Base-by-base conservation (phyloP, 2,888 invertebrate species). In the Conchocele bisecta region DNA sequence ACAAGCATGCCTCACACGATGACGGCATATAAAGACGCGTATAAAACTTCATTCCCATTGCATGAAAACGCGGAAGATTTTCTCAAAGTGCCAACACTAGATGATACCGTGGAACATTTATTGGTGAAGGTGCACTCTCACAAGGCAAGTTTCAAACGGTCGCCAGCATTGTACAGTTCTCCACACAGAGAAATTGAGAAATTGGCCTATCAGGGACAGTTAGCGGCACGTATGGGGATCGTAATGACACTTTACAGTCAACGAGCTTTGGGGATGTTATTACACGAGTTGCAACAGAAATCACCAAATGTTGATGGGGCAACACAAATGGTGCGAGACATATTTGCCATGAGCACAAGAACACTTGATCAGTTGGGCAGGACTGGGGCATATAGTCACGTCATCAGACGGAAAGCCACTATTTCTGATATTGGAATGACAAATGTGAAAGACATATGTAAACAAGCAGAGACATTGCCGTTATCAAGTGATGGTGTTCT, bases 321-420 rank as follows among this genome's bases (percentile, higher is more conserved):
- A 13, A 39, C 57, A 13, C 65, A 71, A 26, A 46, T 20, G 26
- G 61, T 72, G 15, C n/a, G 73, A 17, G 73, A 73, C 53, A 63
- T 56, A n/a, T 73, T 73, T 63, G 67, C 67, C n/a, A 68, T 68
- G 63, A 37, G 42, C 9, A 63, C 73, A n/a, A 68, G 64, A 41
- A n/a, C 42, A 1, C 24, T 73, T 22, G 67, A 73, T 46, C 67
- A 68, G 28, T 5, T 48, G 13, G 67, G 48, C 26, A 24, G 67
- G 20, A 22, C 48, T 24, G 73, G 67, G 1, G 57, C 73, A 26
- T 58, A 57, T 67, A 51, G 63, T 17, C 60, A 67, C 42, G 31
- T 61, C 9, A 50, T 67, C 4, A 26, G 67, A 17, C 24, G 73
- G 0, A 44, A 63, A 13, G 46, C 59, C 13, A 48, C 59, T 15